A percentile compares a stretch with the other conserved stretches of the same genome.
Evolutionary conservation across 2,888 invertebrate species (phyloP).

Genomic region (Cybosia mesomella): DNA sequence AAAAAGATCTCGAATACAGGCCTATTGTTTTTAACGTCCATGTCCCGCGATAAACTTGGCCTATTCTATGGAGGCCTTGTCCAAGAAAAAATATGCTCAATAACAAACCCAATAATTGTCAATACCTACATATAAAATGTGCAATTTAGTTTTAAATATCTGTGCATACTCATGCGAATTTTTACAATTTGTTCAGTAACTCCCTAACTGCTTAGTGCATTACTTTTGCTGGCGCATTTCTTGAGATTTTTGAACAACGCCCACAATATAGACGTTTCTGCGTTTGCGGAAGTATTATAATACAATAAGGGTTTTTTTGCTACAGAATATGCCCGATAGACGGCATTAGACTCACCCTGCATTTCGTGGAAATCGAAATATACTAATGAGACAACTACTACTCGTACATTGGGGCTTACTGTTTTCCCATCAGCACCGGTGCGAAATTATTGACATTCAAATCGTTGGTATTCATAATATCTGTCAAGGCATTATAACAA

Average conservation of each 20-base stretch:
- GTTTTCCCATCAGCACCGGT: neutral
- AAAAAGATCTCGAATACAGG: conserved; percentile 60
- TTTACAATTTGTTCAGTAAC: conserved; percentile 12
- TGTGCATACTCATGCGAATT: conserved; percentile 23
- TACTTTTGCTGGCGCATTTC: conserved; percentile 3
- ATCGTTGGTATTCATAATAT: neutral
- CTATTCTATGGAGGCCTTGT: conserved; percentile 45
- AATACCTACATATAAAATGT: conserved; percentile 29
- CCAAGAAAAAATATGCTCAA: conserved; percentile 36
- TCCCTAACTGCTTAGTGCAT: conserved; percentile 2
- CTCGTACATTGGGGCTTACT: neutral
- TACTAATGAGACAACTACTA: neutral
- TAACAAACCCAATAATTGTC: conserved; percentile 29
- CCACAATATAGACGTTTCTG: neutral
- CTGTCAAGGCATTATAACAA: no score
- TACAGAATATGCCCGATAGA: neutral
- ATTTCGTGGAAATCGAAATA: neutral
- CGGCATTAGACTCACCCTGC: neutral
- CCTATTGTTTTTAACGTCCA: conserved; percentile 62
- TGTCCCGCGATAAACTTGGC: conserved; percentile 54
- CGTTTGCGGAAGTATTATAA: neutral
- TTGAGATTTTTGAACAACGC: neutral
- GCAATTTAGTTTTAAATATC: conserved; percentile 28
- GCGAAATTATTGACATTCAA: no score
- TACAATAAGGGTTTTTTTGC: no score